These are phyloP conservation scores for Latrodectus hesperus DNA, from an alignment of 2,888 invertebrate genomes.

Conservation along the genomic window DNA sequence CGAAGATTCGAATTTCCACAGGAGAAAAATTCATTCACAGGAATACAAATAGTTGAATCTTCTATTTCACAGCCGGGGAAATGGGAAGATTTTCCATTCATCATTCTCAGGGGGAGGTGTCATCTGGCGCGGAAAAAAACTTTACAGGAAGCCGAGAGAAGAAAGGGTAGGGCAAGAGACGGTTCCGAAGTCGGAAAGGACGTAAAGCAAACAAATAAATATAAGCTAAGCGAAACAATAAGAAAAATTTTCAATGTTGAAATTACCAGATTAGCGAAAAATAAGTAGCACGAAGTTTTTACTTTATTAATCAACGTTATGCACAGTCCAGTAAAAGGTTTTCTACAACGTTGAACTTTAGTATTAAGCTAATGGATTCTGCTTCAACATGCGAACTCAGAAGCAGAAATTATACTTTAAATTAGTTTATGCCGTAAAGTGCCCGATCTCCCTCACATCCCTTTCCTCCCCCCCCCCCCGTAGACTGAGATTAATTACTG, in stretches of 20 bases:
- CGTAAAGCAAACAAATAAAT: constrained; percentile 1
- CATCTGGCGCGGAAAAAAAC: not conserved
- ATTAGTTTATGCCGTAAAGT: not conserved
- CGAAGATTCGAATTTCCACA: not conserved
- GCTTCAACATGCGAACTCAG: not conserved
- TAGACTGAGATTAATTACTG: no score
- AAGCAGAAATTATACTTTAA: not conserved
- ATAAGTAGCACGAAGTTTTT: not conserved
- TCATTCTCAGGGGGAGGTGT: not conserved
- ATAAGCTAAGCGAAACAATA: not conserved
- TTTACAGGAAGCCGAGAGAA: not conserved
- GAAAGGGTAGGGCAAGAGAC: not conserved
- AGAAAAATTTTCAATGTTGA: not conserved
- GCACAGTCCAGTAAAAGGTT: not conserved
- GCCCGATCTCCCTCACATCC: no score
- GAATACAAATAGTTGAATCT: not conserved
- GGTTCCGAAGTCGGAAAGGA: not conserved
- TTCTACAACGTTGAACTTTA: not conserved
- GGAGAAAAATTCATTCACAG: not conserved
- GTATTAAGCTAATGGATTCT: not conserved
- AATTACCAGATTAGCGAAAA: no score
- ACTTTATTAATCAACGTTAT: not conserved
- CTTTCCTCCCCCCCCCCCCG: no score
- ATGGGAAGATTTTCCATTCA: not conserved
- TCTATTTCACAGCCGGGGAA: not conserved